Percentiles rank a stretch among this genome's conserved stretches.
Evolutionary conservation across 2,888 invertebrate genomes (phyloP).

Genomic region (Julus scandinavius): DNA sequence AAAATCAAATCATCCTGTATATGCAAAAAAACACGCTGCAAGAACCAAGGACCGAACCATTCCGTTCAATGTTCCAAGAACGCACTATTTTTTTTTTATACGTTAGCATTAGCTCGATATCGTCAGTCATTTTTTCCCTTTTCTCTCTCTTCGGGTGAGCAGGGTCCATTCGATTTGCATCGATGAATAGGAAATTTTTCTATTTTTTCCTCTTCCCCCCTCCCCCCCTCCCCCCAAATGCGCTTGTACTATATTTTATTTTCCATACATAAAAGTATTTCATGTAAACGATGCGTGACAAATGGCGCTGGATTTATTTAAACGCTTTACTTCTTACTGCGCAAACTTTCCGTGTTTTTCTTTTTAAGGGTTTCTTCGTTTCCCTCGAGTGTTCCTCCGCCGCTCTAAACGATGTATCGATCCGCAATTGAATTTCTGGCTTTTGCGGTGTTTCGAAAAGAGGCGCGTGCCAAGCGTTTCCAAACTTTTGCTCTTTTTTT

Average conservation of each 20-base stretch:
- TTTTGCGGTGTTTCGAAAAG: neutral
- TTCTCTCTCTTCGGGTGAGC: conserved; percentile 2
- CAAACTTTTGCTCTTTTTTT: neutral
- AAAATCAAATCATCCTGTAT: neutral
- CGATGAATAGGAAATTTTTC: conserved; percentile 35
- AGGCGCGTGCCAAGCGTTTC: neutral
- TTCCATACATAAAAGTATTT: neutral
- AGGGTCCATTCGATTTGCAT: conserved; percentile 37
- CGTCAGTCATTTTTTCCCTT: conserved; percentile 7
- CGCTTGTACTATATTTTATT: conserved; percentile 4
- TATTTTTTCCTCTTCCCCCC: neutral
- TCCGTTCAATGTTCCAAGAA: neutral
- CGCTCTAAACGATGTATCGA: conserved; percentile 22
- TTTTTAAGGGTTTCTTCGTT: conserved; percentile 6
- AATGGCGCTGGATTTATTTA: conserved; percentile 37
- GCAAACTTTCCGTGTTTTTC: conserved; percentile 22
- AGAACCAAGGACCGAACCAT: neutral
- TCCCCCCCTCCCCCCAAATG: neutral
- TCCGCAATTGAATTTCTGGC: neutral
- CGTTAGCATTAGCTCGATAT: too few species aligned
- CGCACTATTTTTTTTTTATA: conserved; percentile 5
- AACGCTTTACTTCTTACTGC: conserved; percentile 35
- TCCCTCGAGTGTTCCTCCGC: conserved; percentile 16
- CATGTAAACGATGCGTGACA: conserved; percentile 42
- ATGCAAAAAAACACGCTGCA: too few species aligned